phyloP scores from a whole-genome alignment of 2,113 vertebrate species.

The Eudorcas thomsonii region DNA sequence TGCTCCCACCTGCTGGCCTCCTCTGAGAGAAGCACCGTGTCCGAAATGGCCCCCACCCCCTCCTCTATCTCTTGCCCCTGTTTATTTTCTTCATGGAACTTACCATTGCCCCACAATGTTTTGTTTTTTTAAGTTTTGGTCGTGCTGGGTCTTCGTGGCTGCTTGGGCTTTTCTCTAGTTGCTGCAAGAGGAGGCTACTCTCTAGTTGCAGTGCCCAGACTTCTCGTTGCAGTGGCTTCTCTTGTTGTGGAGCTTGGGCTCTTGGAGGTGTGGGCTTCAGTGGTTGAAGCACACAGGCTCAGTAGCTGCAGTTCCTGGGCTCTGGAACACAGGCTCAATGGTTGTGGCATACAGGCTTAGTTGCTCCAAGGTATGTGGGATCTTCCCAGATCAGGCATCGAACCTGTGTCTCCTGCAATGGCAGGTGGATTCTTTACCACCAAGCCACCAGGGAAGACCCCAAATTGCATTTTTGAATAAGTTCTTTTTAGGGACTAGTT shows the following conservation, averaged over 20 bases:
- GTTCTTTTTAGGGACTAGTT: neutral
- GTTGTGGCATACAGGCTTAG: neutral
- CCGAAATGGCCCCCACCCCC: neutral
- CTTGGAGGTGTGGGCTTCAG: neutral
- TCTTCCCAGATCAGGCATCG: neutral
- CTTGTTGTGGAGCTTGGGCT: neutral
- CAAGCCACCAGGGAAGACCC: neutral
- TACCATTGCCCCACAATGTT: neutral
- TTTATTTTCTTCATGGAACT: neutral
- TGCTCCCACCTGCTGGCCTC: neutral
- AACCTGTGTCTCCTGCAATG: neutral
- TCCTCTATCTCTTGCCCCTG: neutral
- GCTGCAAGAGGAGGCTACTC: neutral
- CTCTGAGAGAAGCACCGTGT: neutral
- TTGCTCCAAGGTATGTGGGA: neutral
- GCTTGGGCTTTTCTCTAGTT: neutral
- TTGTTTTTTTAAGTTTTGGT: neutral
- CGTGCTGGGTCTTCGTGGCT: neutral
- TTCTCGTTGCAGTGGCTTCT: neutral
- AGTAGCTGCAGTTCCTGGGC: neutral
- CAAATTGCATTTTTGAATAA: neutral
- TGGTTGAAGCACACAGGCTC: neutral
- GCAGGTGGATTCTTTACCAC: neutral
- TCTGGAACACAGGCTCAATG: neutral
- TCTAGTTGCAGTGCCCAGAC: neutral